phyloP scores from a whole-genome alignment of 2,797 vertebrate species.

The Acestrorhynchus altus region DNA sequence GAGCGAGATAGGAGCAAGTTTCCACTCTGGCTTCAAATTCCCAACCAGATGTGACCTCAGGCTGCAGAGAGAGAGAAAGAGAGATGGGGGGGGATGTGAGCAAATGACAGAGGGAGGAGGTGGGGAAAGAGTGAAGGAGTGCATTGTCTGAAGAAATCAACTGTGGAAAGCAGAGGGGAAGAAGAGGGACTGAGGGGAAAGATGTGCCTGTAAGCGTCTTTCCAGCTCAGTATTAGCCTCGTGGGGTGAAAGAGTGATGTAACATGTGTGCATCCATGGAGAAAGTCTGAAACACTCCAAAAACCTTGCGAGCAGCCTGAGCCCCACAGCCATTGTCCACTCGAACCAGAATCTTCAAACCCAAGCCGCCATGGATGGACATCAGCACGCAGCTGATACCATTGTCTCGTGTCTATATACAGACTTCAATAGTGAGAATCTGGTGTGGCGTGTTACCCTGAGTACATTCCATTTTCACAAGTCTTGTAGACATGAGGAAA shows the following conservation, averaged over 20 bases:
- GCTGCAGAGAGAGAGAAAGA: slow-evolving; percentile 36
- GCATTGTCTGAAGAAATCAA: slow-evolving; percentile 50
- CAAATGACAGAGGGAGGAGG: slow-evolving; percentile 13
- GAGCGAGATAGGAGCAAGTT: slow-evolving; percentile 56
- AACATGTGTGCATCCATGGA: slow-evolving; percentile 25
- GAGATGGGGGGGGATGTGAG: slow-evolving; percentile 8
- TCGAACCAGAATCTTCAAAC: not conserved
- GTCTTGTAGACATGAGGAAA: not conserved
- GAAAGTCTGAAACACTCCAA: slow-evolving; percentile 15
- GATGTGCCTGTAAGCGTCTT: slow-evolving; percentile 32
- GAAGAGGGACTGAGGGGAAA: slow-evolving; percentile 3
- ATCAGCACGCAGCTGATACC: slow-evolving; percentile 8
- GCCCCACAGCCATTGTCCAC: not conserved
- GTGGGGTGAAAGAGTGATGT: slow-evolving; percentile 11
- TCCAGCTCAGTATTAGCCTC: slow-evolving; percentile 37
- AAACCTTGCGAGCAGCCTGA: slow-evolving; percentile 23
- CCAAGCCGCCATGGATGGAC: not conserved
- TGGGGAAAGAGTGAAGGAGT: not conserved
- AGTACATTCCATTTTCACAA: not conserved
- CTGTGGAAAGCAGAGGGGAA: slow-evolving; percentile 21
- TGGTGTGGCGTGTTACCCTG: not conserved
- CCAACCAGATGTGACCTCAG: slow-evolving; percentile 56
- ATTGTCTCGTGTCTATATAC: slow-evolving; percentile 8
- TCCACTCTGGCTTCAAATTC: slow-evolving; percentile 50
- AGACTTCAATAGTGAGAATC: not conserved